Conservation (phyloP, 2,113 vertebrate genomes). For the Catharus bicknelli region DNA sequence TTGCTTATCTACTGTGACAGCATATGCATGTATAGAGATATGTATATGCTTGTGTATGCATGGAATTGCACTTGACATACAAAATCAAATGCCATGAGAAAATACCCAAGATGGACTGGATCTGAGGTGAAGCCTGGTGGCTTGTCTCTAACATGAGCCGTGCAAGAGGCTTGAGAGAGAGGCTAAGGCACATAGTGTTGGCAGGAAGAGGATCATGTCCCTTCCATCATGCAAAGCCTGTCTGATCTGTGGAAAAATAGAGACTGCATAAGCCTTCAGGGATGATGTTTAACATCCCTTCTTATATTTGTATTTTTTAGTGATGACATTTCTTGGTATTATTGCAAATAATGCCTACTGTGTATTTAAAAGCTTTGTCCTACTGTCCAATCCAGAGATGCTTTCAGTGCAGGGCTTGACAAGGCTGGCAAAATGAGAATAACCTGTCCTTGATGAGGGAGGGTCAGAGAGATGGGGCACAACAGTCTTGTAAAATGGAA, state of each 20-base stretch:
- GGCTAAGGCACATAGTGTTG: accelerated
- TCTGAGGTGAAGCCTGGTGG: not conserved
- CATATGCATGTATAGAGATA: not conserved
- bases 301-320: not conserved
- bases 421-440: constrained; percentile 23
- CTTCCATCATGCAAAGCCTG: not conserved
- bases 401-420: constrained; percentile 23
- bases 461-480: constrained; percentile 55
- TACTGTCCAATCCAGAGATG: not conserved
- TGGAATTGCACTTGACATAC: not conserved
- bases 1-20: not conserved
- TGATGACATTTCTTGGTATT: not conserved
- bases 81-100: not conserved
- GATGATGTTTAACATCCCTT: not conserved
- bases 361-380: constrained; percentile 22
- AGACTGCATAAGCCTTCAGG: not conserved
- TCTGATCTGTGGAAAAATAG: not conserved
- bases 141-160: not conserved
- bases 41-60: not conserved
- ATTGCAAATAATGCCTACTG: not conserved
- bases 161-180: not conserved
- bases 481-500: constrained; percentile 34
- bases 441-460: constrained; percentile 58
- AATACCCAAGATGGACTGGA: not conserved
- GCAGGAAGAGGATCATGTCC: not conserved